phyloP scores from a whole-genome alignment of 35 echinoderm and acorn worm genomes.

The Amphiura filiformis region DNA sequence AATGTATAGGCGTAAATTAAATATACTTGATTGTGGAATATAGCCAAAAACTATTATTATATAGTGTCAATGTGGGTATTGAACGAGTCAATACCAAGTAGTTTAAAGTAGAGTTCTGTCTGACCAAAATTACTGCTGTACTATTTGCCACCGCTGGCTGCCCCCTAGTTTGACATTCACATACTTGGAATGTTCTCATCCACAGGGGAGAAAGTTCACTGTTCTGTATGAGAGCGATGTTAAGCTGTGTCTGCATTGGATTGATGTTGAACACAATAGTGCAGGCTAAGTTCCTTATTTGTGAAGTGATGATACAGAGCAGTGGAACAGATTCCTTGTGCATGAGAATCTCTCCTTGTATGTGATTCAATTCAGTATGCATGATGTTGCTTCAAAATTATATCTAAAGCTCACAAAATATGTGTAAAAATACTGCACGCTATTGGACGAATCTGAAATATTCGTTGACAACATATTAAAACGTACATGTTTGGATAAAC shows the following conservation, averaged over 20 bases:
- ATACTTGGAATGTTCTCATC: not conserved
- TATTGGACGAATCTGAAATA: not conserved
- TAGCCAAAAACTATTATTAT: too few species aligned
- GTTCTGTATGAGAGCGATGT: too few species aligned
- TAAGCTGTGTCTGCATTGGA: too few species aligned
- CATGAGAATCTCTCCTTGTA: not conserved
- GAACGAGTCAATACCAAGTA: too few species aligned
- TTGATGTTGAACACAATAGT: not conserved
- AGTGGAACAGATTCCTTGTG: not conserved
- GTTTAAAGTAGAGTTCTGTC: too few species aligned
- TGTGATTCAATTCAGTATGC: constrained; percentile 3
- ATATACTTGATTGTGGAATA: too few species aligned
- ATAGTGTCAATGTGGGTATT: too few species aligned
- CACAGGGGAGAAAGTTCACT: too few species aligned
- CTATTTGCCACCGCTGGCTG: not conserved
- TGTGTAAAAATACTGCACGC: not conserved
- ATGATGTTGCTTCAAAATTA: not conserved
- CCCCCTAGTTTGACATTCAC: not conserved
- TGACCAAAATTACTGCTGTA: not conserved
- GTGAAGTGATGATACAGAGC: not conserved
- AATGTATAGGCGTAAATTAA: too few species aligned
- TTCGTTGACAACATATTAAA: not conserved
- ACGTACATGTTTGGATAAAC: not conserved
- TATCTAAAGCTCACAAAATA: not conserved
- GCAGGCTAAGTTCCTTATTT: not conserved